phyloP scores from a whole-genome alignment of 2,113 vertebrate genomes.

The Acanthisitta chloris region DNA sequence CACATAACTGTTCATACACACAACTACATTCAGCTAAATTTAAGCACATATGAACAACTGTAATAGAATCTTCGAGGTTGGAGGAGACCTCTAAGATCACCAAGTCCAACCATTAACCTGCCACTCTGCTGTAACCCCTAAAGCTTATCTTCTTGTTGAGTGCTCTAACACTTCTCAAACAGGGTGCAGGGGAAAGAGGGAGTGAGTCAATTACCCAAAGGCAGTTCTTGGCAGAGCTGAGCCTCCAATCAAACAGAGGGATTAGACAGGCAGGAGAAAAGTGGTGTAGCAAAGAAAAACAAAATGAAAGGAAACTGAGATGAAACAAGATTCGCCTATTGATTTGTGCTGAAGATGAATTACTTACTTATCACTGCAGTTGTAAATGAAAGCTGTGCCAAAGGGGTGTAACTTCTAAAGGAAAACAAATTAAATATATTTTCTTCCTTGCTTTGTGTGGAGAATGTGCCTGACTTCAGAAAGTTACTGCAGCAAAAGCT shows the following conservation, averaged over 20 bases:
- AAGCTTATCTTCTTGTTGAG: too few species aligned
- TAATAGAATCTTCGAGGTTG: too few species aligned
- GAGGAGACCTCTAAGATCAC: too few species aligned
- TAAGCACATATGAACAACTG: neutral
- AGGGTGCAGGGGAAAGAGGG: neutral
- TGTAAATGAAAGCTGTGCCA: conserved; percentile 39
- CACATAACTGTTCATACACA: neutral
- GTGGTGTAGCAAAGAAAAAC: neutral
- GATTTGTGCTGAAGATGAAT: conserved; percentile 24
- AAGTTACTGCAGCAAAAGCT: neutral
- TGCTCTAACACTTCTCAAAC: neutral
- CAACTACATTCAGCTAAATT: neutral
- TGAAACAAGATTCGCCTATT: conserved; percentile 27
- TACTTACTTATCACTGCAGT: conserved; percentile 24
- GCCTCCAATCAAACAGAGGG: neutral
- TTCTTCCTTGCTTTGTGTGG: neutral
- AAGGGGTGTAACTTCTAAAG: neutral
- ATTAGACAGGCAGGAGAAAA: neutral
- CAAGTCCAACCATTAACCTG: too few species aligned
- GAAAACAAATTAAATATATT: neutral
- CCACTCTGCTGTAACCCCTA: too few species aligned
- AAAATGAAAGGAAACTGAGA: neutral
- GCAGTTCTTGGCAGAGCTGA: neutral
- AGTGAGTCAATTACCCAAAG: neutral
- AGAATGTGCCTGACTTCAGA: neutral